A percentile compares a stretch with the other conserved stretches of the same genome.
phyloP scores from a whole-genome alignment of 2,113 vertebrate species.

The Tragelaphus imberbis region DNA sequence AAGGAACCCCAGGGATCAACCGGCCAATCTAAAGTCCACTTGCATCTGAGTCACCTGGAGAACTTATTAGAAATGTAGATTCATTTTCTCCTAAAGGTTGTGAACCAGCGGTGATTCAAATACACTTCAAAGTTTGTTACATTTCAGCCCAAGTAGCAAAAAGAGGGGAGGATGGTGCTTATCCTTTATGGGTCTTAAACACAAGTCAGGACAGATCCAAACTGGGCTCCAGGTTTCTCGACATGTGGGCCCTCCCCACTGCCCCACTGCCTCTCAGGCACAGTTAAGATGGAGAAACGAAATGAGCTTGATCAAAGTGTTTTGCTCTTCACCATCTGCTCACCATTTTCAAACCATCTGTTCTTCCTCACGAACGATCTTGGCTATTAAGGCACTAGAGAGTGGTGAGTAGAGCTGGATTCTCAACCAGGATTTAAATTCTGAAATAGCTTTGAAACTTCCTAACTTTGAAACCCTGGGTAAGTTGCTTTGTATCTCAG shows the following conservation, averaged over 20 bases:
- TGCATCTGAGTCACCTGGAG: neutral
- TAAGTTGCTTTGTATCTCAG: neutral
- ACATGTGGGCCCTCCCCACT: neutral
- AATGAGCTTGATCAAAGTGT: slow-evolving; percentile 10
- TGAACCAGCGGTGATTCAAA: neutral
- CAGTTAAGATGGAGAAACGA: slow-evolving; percentile 13
- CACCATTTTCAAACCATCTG: slow-evolving; percentile 61
- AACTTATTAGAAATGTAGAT: neutral
- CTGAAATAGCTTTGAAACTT: neutral
- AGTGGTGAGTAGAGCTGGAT: slow-evolving; percentile 27
- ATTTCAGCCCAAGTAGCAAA: neutral
- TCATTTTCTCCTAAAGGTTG: neutral
- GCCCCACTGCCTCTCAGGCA: neutral
- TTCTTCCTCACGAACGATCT: slow-evolving; percentile 36
- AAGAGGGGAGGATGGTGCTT: neutral
- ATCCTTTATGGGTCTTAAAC: neutral
- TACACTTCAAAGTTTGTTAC: neutral
- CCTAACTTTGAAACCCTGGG: neutral
- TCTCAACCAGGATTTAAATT: slow-evolving; percentile 21
- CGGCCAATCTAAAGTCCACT: neutral
- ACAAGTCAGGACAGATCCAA: neutral
- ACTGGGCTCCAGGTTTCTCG: neutral
- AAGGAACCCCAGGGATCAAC: neutral
- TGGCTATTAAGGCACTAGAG: slow-evolving; percentile 32
- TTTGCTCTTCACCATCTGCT: slow-evolving; percentile 56